Percentiles rank a stretch among this genome's conserved stretches.
phyloP scores from a whole-genome alignment of 92 coral and sea anemone genomes.

The Diadumene lineata region DNA sequence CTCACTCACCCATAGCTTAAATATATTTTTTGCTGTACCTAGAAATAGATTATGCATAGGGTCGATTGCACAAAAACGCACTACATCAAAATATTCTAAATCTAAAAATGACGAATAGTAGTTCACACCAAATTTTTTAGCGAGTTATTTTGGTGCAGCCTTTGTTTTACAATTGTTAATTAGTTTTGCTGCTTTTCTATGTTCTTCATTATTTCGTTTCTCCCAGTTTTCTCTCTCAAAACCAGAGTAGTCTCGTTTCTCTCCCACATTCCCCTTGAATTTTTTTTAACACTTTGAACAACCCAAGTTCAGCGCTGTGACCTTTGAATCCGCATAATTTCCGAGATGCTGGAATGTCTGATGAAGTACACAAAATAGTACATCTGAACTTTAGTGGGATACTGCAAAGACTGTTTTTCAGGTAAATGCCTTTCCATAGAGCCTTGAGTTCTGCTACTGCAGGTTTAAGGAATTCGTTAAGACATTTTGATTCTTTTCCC shows the following conservation, averaged over 20 bases:
- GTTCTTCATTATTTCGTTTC: conserved; percentile 12
- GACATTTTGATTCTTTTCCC: conserved; percentile 38
- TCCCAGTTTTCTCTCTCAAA: conserved; percentile 45
- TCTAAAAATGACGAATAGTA: conserved; percentile 45
- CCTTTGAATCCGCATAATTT: conserved; percentile 34
- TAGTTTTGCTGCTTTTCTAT: background rate
- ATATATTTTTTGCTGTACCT: conserved; percentile 61
- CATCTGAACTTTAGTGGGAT: conserved; percentile 17
- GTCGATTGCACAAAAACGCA: conserved; percentile 52
- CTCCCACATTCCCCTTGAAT: conserved; percentile 34
- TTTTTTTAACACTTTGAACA: conserved; percentile 32
- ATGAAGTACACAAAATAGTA: conserved; percentile 10
- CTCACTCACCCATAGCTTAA: conserved; percentile 48
- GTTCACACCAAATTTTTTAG: conserved; percentile 47
- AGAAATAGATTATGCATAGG: conserved; percentile 70
- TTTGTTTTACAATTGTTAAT: conserved; percentile 28
- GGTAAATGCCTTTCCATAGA: conserved; percentile 40
- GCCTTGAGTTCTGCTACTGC: conserved; percentile 39
- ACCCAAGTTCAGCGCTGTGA: conserved; percentile 22
- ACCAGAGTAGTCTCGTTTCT: conserved; percentile 35
- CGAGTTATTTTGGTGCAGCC: conserved; percentile 22
- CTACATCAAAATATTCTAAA: conserved; percentile 64
- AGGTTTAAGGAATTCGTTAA: conserved; percentile 38
- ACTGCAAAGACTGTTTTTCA: conserved; percentile 31
- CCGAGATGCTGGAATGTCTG: conserved; percentile 41